Evolutionary conservation across 2,113 vertebrate genomes (phyloP), one percentile per base, ranked within the genome.

Genomic region (Lonchura striata): DNA sequence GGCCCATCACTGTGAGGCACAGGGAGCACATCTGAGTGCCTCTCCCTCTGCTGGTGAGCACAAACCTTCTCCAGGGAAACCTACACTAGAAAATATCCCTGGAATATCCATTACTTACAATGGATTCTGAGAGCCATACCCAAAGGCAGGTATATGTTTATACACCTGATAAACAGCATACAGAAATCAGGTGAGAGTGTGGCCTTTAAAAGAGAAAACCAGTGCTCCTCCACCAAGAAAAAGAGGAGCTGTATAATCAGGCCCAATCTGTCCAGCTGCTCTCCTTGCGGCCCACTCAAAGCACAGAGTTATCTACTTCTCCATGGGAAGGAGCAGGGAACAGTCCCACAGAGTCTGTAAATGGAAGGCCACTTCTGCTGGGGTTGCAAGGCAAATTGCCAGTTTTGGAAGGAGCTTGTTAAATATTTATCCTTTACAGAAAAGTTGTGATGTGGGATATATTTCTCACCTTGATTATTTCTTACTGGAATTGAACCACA

Each of bases 241-340:
- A 37, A 53, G 39, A 83, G 39, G 27, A 70, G 20, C 25, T 49
- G 19, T 42, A 3, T 4, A 53, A 50, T 33, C 54, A 66, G 18
- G 15, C 17, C 35, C 35, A 30, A 8, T 17, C 13, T 39, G 37
- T 50, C 16, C 6, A 3, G 28, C 47, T 71, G 42, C 42, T 61
- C 47, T 49, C 35, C 30, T 54, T 66, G 44, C 50, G 84, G 35
- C 8, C 30, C 33, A 3, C 39, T 83, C 15, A 50, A 57, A 78
- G 25, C 70, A 49, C 31, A 65, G 52, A 18, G 15, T 14, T 6
- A 20, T 28, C 61, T 47, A 7, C 10, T 65, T 13, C 47, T 63
- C 1, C 0, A 0, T 20, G 19, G 15, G 41, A 24, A 88, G 24
- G 12, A 66, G 39, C 5, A 1, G 56, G 11, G 13, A 27, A n/a